Evolutionary conservation across 2,113 vertebrate genomes (phyloP), one percentile per base, ranked within the genome.

Genomic region (Beaufortia kweichowensis): DNA sequence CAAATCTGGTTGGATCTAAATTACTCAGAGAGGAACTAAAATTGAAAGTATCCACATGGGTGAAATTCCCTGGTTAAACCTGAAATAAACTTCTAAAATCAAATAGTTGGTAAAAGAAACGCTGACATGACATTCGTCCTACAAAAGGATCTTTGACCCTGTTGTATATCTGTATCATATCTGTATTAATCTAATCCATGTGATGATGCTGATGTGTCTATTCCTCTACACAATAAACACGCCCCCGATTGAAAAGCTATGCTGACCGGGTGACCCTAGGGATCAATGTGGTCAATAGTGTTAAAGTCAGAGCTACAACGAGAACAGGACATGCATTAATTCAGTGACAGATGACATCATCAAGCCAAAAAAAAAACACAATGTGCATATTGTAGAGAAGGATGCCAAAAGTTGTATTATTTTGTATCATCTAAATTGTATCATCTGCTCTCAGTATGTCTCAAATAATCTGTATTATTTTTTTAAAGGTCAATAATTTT

Each of bases 221-320:
- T 9, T 26, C 19, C 8, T 33, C 12, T 24, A 39, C 19, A 56
- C 19, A 19, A 41, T 29, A 17, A 67, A 39, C 65, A 50, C 61
- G 15, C 4, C 43, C 14, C 43, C 53, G 77, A 82, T 80, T 83
- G 73, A 75, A 84, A 82, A 35, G 68, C 77, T 75, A 46, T 79
- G 86, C 78, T 77, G 66, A 85, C 75, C n/a, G 55, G 46, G 57
- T 70, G 75, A 82, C 79, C 71, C 55, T 59, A n/a, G 14, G 61
- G 83, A 86, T 88, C 83, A 81, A 88, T 88, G 65, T 3, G 28
- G 72, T 82, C 84, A 79, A 82, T 80, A 78, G 83, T 10, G 81
- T 80, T 80, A 84, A 80, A 81, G 74, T 84, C 75, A 4, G 29
- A 76, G 76, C 68, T 41, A 6, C 10, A 69, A 15, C 15, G 57